Evolutionary conservation across 2,797 vertebrate species (phyloP).

Genomic region (Enteromius paludinosus): DNA sequence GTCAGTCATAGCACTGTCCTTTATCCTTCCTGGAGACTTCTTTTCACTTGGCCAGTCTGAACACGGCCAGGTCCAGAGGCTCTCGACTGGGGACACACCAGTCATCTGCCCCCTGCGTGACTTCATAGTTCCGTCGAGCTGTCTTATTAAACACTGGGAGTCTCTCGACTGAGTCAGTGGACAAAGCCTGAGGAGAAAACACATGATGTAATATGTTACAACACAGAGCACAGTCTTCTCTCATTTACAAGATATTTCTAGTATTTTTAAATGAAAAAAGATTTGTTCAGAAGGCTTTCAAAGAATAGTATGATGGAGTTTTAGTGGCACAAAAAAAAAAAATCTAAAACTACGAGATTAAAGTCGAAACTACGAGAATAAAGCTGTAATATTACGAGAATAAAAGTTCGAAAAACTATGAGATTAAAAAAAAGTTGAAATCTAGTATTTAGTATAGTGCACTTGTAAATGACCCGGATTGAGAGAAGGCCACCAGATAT

Average conservation of each 20-base stretch:
- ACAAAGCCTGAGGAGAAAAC: constrained; percentile 82
- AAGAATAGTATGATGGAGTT: too few relatives aligned
- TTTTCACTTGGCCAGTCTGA: constrained; percentile 78
- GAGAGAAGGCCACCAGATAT: too few relatives aligned
- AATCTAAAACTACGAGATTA: too few relatives aligned
- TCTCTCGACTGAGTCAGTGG: constrained; percentile 92
- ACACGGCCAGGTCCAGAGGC: constrained; percentile 88
- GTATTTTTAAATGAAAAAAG: not conserved
- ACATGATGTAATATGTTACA: constrained; percentile 25
- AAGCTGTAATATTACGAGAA: too few relatives aligned
- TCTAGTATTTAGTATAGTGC: too few relatives aligned
- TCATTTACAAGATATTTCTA: not conserved
- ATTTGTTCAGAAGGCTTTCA: not conserved
- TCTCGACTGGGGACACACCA: constrained; percentile 94
- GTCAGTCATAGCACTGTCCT: constrained; percentile 2
- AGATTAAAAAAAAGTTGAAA: too few relatives aligned
- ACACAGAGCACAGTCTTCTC: not conserved
- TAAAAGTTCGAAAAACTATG: too few relatives aligned
- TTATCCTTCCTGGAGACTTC: constrained; percentile 29
- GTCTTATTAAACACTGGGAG: constrained; percentile 97
- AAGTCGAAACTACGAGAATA: too few relatives aligned
- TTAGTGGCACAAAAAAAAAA: too few relatives aligned
- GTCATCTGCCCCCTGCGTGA: constrained; percentile 89
- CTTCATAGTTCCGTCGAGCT: constrained; percentile 91
- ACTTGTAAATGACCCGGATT: too few relatives aligned